These are phyloP conservation scores for Xanthia icteritia DNA, from an alignment of 2,888 invertebrate genomes.

Conservation along the genomic window DNA sequence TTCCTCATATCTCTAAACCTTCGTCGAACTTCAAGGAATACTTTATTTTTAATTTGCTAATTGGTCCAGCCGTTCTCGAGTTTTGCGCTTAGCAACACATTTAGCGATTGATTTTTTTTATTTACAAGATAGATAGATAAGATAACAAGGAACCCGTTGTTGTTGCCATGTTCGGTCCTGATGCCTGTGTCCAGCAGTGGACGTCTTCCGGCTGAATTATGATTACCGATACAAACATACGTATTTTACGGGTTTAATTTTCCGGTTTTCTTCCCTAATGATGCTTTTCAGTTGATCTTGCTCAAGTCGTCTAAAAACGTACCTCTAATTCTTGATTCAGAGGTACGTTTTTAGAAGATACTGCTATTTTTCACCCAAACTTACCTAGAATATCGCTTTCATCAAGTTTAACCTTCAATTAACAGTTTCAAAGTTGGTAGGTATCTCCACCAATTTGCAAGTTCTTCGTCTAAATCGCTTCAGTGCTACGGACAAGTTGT, in stretches of 20 bases:
- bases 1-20: too few species aligned
- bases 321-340: too few species aligned
- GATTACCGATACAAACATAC: too few species aligned
- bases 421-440: neutral
- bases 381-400: constrained; percentile 1
- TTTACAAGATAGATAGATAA: too few species aligned
- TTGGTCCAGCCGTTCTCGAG: too few species aligned
- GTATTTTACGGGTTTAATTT: too few species aligned
- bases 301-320: neutral
- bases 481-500: constrained; percentile 16
- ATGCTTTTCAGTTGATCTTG: neutral
- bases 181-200: neutral
- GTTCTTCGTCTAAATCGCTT: constrained; percentile 12
- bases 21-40: too few species aligned
- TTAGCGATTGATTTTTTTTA: too few species aligned
- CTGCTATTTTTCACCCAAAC: neutral
- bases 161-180: neutral
- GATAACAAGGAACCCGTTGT: neutral
- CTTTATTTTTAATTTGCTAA: too few species aligned
- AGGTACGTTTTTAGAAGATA: too few species aligned
- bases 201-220: neutral
- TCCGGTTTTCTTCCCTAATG: too few species aligned
- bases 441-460: constrained; percentile 27
- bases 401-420: constrained; percentile 29
- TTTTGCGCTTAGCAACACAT: too few species aligned